Base-by-base conservation (phyloP, 1,140 invertebrate genomes). In the Dysdera silvatica region DNA sequence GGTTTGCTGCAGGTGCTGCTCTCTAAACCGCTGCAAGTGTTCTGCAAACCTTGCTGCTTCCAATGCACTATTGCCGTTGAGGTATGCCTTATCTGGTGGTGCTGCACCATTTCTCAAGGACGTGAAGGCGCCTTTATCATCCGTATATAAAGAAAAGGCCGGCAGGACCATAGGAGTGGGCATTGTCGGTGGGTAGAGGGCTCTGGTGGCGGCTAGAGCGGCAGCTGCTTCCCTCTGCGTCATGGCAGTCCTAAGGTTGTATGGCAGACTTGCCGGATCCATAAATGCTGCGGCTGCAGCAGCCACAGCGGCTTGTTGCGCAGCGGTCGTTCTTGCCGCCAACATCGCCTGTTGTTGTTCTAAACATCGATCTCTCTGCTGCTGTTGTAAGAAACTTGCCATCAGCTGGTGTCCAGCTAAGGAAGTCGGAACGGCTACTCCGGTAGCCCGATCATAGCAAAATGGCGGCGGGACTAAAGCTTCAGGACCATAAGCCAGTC, bases 1-100 rank as follows among this genome's bases (percentile, higher is more conserved):
- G 12, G 65, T 14, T 14, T 67, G 29, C 23, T 59, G 66, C 5
- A 65, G 20, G 23, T 59, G 61, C 23, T 65, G 57, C 16, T 65
- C 61, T 57, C 78, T 76, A 5, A 80, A 71, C 68, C 82, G 82
- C 41, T 76, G 73, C 31, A 71, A 61, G n/a, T 61, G 67, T 12
- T 58, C 65, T 24, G 57, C 68, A 47, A 52, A 56, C 16, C 61
- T 48, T 7, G 54, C 61, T 24, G 53, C 61, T 20, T 63, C 61
- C n/a, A 56, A 28, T 23, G 29, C 23, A 32, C 40, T 14, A n/a
- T 33, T 53, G 14, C 53, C 53, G 18, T 63, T 63, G 14, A 63
- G 23, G 24, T 35, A 55, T 41, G 23, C 40, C 20, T 55, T 63
- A 12, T 63, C 61, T 3, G 53, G 20, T 23, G 61, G 26, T 14